Conservation (phyloP, 2,888 invertebrate genomes). For the Eudemis profundana region DNA sequence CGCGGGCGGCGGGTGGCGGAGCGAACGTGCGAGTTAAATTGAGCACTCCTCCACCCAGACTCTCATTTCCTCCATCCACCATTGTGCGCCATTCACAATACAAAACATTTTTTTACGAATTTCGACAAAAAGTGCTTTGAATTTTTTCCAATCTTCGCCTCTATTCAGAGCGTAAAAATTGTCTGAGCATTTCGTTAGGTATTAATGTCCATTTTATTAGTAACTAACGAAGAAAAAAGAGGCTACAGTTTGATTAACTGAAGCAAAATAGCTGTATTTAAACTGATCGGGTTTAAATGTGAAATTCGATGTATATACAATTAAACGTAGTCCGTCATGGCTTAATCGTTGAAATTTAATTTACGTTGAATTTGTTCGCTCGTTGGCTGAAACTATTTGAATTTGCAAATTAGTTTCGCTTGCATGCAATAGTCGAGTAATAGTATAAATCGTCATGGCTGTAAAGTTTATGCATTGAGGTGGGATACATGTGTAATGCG, state of each 20-base stretch:
- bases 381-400: slow-evolving; percentile 8
- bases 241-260: slow-evolving; percentile 12
- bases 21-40: slow-evolving; percentile 75
- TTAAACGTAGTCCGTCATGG: background rate
- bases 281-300: slow-evolving; percentile 2
- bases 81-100: slow-evolving; percentile 83
- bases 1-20: slow-evolving; percentile 56
- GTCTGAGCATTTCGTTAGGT: slow-evolving; percentile 56
- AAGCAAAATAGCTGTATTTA: slow-evolving; percentile 29
- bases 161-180: slow-evolving; percentile 79
- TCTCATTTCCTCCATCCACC: slow-evolving; percentile 82
- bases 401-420: slow-evolving; percentile 12
- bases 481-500: too few species aligned
- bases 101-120: slow-evolving; percentile 84
- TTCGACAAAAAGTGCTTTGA: slow-evolving; percentile 83
- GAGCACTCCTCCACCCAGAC: slow-evolving; percentile 80
- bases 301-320: background rate
- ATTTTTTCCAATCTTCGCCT: slow-evolving; percentile 83
- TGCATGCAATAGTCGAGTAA: slow-evolving; percentile 1
- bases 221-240: slow-evolving; percentile 6
- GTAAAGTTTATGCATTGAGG: too few species aligned
- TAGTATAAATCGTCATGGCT: too few species aligned
- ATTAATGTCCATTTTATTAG: slow-evolving; percentile 26
- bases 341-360: slow-evolving; percentile 17
- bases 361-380: slow-evolving; percentile 12